Evolutionary conservation across 2,888 invertebrate genomes (phyloP).

Genomic region (Diploptera punctata): DNA sequence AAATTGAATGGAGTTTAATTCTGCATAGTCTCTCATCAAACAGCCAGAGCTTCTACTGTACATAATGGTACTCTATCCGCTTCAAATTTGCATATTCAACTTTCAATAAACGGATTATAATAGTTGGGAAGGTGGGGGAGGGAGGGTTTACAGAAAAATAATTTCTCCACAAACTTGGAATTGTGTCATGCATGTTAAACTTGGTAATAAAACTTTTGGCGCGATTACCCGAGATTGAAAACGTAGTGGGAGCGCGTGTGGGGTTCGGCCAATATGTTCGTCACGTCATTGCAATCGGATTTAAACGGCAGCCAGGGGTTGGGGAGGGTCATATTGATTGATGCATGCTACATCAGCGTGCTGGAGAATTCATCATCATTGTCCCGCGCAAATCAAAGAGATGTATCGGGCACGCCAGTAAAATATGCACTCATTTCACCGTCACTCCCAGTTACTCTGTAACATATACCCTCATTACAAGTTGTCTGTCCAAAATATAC

Average conservation of each 20-base stretch:
- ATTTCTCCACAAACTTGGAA: slow-evolving; percentile 28
- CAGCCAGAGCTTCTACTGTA: too few relatives aligned
- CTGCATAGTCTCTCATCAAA: too few relatives aligned
- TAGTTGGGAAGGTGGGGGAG: not conserved
- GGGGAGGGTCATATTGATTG: slow-evolving; percentile 29
- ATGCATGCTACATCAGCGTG: slow-evolving; percentile 35
- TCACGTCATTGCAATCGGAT: slow-evolving; percentile 38
- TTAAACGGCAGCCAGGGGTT: slow-evolving; percentile 19
- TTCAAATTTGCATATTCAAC: too few relatives aligned
- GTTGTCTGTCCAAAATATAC: not conserved
- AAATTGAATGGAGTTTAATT: too few relatives aligned
- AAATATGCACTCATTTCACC: slow-evolving; percentile 40
- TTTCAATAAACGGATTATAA: too few relatives aligned
- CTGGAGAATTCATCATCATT: slow-evolving; percentile 39
- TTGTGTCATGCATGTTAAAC: slow-evolving; percentile 31
- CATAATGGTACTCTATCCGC: too few relatives aligned
- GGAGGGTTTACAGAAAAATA: not conserved
- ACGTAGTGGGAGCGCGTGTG: slow-evolving; percentile 2
- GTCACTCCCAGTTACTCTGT: slow-evolving; percentile 17
- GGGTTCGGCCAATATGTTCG: slow-evolving; percentile 39
- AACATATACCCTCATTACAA: not conserved
- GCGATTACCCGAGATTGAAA: slow-evolving; percentile 28
- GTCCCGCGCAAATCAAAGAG: slow-evolving; percentile 43
- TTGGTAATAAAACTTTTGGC: slow-evolving; percentile 29
- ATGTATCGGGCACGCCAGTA: slow-evolving; percentile 40